Conservation (phyloP, 2,113 vertebrate species). For the Salvelinus fontinalis region DNA sequence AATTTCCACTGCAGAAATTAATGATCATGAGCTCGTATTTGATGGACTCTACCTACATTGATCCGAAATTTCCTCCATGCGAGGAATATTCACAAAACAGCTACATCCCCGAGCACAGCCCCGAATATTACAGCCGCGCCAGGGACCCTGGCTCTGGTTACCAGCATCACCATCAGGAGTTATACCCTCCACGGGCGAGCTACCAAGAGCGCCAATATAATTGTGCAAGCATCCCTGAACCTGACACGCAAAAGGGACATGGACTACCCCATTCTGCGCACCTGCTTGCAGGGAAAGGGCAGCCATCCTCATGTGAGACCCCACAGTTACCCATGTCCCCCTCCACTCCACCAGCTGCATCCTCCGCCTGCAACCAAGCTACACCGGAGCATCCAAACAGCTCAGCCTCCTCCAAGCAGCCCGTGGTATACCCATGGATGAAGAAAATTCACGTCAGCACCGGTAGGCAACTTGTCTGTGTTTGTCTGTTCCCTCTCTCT, state of each 20-base stretch:
- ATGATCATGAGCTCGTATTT: constrained; percentile 99
- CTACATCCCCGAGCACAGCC: constrained; percentile 99
- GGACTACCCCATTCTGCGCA: constrained; percentile 90
- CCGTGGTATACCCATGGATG: constrained; percentile 99
- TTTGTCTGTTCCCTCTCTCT: constrained; percentile 78
- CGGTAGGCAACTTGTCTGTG: constrained; percentile 92
- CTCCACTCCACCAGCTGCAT: constrained; percentile 85
- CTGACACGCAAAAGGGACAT: constrained; percentile 87
- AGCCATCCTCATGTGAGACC: constrained; percentile 88
- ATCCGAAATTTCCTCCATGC: constrained; percentile 99
- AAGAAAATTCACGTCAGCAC: constrained; percentile 99
- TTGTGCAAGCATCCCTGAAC: constrained; percentile 93
- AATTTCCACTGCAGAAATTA: constrained; percentile 99
- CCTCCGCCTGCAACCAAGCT: constrained; percentile 94
- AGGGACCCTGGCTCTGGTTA: constrained; percentile 87
- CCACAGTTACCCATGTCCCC: constrained; percentile 87
- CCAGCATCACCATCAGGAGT: constrained; percentile 94
- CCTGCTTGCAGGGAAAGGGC: constrained; percentile 89
- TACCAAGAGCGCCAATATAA: constrained; percentile 92
- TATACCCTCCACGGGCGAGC: constrained; percentile 92
- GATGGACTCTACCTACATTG: constrained; percentile 99
- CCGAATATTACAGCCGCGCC: constrained; percentile 96
- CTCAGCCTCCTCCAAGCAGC: constrained; percentile 93
- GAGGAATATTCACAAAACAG: constrained; percentile 99
- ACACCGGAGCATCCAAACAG: constrained; percentile 91